A percentile compares a stretch with the other conserved stretches of the same genome.
phyloP scores from a whole-genome alignment of 2,113 vertebrate genomes.

The Anolis carolinensis region DNA sequence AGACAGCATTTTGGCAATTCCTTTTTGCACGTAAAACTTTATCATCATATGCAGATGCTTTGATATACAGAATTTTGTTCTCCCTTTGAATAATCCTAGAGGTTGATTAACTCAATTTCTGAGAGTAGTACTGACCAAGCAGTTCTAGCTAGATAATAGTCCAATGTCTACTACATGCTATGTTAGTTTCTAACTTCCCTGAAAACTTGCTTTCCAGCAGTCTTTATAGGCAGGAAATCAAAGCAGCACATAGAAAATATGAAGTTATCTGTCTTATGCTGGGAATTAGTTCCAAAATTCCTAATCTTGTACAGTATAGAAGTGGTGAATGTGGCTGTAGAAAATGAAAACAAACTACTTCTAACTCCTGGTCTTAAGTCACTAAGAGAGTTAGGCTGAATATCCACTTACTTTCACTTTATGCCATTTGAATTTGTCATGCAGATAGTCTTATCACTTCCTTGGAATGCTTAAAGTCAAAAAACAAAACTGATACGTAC shows the following conservation, averaged over 20 bases:
- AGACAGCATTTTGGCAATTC: too few relatives aligned
- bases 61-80: background rate
- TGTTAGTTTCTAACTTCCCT: background rate
- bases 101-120: background rate
- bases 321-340: background rate
- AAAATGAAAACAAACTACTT: background rate
- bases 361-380: background rate
- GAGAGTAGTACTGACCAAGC: background rate
- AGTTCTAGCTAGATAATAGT: background rate
- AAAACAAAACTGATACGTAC: constrained; percentile 3
- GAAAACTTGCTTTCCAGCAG: background rate
- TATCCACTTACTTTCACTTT: background rate
- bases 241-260: background rate
- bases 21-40: background rate
- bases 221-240: background rate
- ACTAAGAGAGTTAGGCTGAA: background rate
- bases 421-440: background rate
- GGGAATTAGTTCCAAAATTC: background rate
- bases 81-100: background rate
- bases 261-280: background rate
- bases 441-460: background rate
- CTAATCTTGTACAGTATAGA: background rate
- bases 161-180: background rate
- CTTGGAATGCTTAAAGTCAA: background rate
- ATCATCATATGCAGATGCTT: too few relatives aligned